These are phyloP conservation scores for Potamarius usumacintae DNA, from an alignment of 2,113 vertebrate species.

Conservation along the genomic window DNA sequence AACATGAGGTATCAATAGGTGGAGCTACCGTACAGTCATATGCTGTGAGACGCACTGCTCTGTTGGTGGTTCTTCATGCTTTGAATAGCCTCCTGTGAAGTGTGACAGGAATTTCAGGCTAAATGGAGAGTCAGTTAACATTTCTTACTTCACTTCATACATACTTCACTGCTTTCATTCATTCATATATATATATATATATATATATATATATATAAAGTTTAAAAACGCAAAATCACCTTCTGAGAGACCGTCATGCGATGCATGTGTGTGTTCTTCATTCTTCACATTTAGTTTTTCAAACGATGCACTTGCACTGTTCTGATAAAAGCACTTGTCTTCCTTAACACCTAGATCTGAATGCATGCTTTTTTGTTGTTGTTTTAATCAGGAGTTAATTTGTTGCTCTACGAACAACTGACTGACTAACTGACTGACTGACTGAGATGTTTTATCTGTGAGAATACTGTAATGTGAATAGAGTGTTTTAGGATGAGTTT, in stretches of 20 bases:
- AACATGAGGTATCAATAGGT: constrained; percentile 66
- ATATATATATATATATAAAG: neutral
- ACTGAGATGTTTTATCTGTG: neutral
- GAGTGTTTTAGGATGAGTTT: neutral
- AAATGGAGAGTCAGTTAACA: neutral
- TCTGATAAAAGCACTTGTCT: constrained; percentile 6
- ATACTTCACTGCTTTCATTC: neutral
- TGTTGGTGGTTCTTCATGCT: constrained; percentile 7
- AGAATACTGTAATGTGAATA: neutral
- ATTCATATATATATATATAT: too few species aligned
- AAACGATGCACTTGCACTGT: constrained; percentile 2
- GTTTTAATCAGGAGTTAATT: neutral
- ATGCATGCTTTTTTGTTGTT: neutral
- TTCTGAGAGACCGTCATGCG: constrained; percentile 38
- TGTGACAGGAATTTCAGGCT: neutral
- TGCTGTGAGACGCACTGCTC: constrained; percentile 1
- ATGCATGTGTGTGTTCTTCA: constrained; percentile 12
- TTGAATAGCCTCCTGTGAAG: neutral
- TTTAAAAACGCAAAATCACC: constrained; percentile 32
- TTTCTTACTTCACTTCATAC: neutral
- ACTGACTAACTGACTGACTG: neutral
- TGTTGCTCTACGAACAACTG: neutral
- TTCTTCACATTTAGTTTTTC: constrained; percentile 41
- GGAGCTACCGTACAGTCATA: constrained; percentile 68
- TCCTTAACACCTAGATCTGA: constrained; percentile 18